A percentile compares a stretch with the other conserved stretches of the same genome.
These are phyloP conservation scores for Luehdorfia chinensis DNA, from an alignment of 1,140 invertebrate species.

Conservation along the genomic window DNA sequence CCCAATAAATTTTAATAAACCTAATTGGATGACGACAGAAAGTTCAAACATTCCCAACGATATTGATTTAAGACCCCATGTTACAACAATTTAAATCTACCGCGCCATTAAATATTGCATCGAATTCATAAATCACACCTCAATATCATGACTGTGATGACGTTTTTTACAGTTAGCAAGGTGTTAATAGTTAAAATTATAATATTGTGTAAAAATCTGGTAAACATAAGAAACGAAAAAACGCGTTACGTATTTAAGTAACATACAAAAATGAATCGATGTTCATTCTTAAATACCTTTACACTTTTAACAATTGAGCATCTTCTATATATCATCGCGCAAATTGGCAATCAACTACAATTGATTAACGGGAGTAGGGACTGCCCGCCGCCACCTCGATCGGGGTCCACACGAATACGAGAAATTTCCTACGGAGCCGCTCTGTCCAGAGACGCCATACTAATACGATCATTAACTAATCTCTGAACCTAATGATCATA, in stretches of 20 bases:
- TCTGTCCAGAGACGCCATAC: too few species aligned
- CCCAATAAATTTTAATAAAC: slow-evolving; percentile 64
- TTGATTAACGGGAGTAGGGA: slow-evolving; percentile 41
- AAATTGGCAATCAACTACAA: slow-evolving; percentile 61
- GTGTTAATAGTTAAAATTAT: too few species aligned
- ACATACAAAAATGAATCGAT: too few species aligned
- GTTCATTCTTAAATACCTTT: too few species aligned
- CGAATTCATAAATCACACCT: not conserved
- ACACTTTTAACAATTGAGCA: slow-evolving; percentile 50
- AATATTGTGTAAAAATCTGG: too few species aligned
- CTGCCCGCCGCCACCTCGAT: slow-evolving; percentile 25
- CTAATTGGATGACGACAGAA: slow-evolving; percentile 53
- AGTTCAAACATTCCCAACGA: slow-evolving; percentile 41
- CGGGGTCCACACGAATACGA: slow-evolving; percentile 29
- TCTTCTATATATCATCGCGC: slow-evolving; percentile 48
- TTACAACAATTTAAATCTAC: slow-evolving; percentile 16
- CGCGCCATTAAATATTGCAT: slow-evolving; percentile 14
- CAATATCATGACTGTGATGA: not conserved
- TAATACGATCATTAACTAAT: too few species aligned
- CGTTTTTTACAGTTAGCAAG: too few species aligned
- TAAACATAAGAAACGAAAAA: too few species aligned
- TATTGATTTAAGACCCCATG: slow-evolving; percentile 29
- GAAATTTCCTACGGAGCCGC: too few species aligned
- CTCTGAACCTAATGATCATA: too few species aligned
- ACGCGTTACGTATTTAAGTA: too few species aligned